phyloP scores from a whole-genome alignment of 2,888 invertebrate species.

The Yponomeuta plumbellus region DNA sequence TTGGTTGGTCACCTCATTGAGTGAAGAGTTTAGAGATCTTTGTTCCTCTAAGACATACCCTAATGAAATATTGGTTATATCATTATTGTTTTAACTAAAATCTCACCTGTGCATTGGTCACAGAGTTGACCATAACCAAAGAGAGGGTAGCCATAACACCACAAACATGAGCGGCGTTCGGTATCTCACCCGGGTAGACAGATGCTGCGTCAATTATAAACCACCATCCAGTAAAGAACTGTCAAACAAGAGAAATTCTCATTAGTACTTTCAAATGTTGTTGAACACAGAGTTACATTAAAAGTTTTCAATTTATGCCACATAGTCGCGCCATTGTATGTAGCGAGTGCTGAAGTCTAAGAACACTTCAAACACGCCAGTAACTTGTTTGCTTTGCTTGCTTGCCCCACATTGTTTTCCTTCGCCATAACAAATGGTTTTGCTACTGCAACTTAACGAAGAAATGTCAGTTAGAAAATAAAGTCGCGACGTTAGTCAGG shows the following conservation, averaged over 20 bases:
- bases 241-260: slow-evolving; percentile 30
- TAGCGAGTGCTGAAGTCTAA: too few relatives aligned
- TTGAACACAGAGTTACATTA: not conserved
- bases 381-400: too few relatives aligned
- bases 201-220: slow-evolving; percentile 96
- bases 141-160: slow-evolving; percentile 96
- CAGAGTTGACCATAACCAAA: slow-evolving; percentile 97
- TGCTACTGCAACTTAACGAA: not conserved
- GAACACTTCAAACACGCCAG: not conserved
- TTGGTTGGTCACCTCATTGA: too few relatives aligned
- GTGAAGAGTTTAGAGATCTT: too few relatives aligned
- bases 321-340: not conserved
- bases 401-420: not conserved
- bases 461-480: not conserved
- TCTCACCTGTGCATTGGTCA: slow-evolving; percentile 92
- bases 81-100: not conserved
- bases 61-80: not conserved
- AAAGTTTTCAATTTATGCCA: not conserved
- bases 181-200: slow-evolving; percentile 83
- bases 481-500: not conserved
- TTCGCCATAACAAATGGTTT: not conserved
- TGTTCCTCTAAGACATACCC: too few relatives aligned
- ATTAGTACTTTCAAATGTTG: slow-evolving; percentile 14
- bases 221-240: slow-evolving; percentile 99
- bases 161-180: slow-evolving; percentile 91